Evolutionary conservation across 1,140 invertebrate genomes (phyloP), one percentile per base, ranked within the genome.

Genomic region (Pseudomyrmex dendroicus): DNA sequence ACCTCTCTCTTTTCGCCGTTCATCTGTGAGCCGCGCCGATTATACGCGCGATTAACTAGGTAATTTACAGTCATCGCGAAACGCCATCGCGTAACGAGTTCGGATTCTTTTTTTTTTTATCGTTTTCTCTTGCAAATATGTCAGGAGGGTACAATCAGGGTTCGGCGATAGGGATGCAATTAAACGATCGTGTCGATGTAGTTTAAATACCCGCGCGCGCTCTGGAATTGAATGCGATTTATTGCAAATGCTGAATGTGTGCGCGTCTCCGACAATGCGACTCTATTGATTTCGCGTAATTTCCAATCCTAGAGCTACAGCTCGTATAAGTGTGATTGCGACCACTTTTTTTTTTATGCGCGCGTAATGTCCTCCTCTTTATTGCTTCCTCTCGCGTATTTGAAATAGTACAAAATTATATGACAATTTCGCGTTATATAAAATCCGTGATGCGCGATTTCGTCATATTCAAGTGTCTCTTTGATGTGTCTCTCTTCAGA

Each of bases 341-440:
- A 1, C 15, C 13, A 25, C 54, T 61, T 68, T 57, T 57, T 13
- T 20, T 44, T 20, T 8, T 5, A 0, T 5, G 35, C 35, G 15
- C 8, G 15, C 22, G 64, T 57, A 66, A 59, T 46, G 15, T 70
- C 5, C 35, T 35, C 5, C 12, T 22, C 12, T 48, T 70, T 59
- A 50, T 50, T 61, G 44, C 73, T 66, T 76, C 61, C 48, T 22
- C n/a, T 76, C 15, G 35, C 5, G 5, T 50, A 50, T 72, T 50
- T 46, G n/a, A 80, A 50, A 25, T 50, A 25, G 35, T 46, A 4
- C 15, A 46, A 20, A 70, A 59, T 72, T 80, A 80, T 70, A 13
- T 35, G 62, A 59, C 64, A 70, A 59, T 59, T 72, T 67, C 8
- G 25, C n/a, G 61, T 77, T 77, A 54, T 44, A 10, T 35, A 77